Evolutionary conservation across 1,140 invertebrate species (phyloP).

Genomic region (Zaprionus taronus): DNA sequence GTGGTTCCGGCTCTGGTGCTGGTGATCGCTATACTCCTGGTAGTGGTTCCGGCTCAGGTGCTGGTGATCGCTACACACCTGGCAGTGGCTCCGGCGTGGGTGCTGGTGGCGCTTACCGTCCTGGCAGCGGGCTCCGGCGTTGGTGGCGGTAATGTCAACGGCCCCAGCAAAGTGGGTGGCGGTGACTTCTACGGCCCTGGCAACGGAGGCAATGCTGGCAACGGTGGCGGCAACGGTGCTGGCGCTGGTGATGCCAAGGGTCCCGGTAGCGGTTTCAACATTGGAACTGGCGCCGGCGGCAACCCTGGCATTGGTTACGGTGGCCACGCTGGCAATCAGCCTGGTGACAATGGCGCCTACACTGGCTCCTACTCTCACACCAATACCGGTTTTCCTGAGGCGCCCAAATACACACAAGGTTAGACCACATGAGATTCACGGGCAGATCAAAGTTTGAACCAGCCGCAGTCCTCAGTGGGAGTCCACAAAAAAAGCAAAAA

Average conservation of each 20-base stretch:
- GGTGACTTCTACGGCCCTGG: conserved; percentile 23
- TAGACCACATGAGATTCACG: conserved; percentile 65
- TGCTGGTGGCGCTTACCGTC: conserved; percentile 20
- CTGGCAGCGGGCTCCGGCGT: conserved; percentile 22
- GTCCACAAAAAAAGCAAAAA: not conserved
- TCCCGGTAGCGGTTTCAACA: conserved; percentile 11
- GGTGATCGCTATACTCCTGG: conserved; percentile 23
- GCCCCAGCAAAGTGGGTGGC: conserved; percentile 15
- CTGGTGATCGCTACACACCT: conserved; percentile 13
- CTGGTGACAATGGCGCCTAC: conserved; percentile 55
- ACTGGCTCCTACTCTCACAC: conserved; percentile 55
- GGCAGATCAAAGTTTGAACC: conserved; percentile 71
- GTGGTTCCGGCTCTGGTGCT: conserved; percentile 11
- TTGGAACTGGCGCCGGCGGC: conserved; percentile 22
- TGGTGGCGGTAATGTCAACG: conserved; percentile 21
- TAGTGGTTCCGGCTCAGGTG: conserved; percentile 7
- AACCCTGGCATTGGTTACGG: conserved; percentile 15
- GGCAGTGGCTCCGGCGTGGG: conserved; percentile 11
- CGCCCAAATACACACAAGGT: conserved; percentile 73
- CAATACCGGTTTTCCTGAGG: conserved; percentile 83
- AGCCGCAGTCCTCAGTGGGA: conserved; percentile 30
- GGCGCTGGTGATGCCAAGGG: conserved; percentile 6
- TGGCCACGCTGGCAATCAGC: conserved; percentile 35
- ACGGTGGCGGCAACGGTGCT: conserved; percentile 20
- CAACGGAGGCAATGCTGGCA: conserved; percentile 13